These are phyloP conservation scores for Montipora foliosa DNA, from an alignment of 64 coral and sea anemone genomes.

Conservation along the genomic window DNA sequence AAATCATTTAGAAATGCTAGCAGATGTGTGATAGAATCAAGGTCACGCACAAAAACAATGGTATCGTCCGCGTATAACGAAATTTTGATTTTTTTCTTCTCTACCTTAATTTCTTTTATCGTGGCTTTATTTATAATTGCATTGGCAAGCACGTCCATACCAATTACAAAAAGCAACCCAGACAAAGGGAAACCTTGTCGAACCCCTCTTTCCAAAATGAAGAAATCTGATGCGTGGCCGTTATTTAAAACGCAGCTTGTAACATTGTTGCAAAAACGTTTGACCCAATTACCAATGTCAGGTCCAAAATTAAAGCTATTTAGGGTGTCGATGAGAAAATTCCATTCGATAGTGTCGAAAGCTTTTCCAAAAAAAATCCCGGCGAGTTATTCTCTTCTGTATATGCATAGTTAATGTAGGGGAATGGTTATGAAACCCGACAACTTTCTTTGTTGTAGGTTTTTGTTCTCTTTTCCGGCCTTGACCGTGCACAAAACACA, in stretches of 20 bases:
- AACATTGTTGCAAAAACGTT: no score
- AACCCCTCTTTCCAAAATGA: not conserved
- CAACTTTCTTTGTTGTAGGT: no score
- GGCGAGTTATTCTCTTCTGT: no score
- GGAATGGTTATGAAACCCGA: no score
- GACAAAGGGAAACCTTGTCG: conserved; percentile 27
- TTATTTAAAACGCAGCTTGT: conserved; percentile 12
- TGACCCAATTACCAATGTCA: no score
- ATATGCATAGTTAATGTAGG: no score
- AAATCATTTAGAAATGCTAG: not conserved
- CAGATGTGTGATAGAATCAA: not conserved
- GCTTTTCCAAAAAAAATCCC: no score
- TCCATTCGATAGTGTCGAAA: no score
- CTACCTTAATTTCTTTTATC: conserved; percentile 17
- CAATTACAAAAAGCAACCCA: not conserved
- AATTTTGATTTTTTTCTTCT: conserved; percentile 6
- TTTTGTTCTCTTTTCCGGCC: no score
- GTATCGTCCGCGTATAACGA: conserved; percentile 15
- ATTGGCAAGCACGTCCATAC: conserved; percentile 14
- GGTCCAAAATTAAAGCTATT: no score
- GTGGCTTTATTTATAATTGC: not conserved
- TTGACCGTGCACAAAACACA: no score
- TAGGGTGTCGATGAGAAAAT: no score
- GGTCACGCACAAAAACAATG: not conserved
- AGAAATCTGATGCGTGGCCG: conserved; percentile 1